Percentiles rank a stretch among this genome's conserved stretches.
Conservation (phyloP, 2,113 vertebrate genomes). For the Gallinago undulata region DNA sequence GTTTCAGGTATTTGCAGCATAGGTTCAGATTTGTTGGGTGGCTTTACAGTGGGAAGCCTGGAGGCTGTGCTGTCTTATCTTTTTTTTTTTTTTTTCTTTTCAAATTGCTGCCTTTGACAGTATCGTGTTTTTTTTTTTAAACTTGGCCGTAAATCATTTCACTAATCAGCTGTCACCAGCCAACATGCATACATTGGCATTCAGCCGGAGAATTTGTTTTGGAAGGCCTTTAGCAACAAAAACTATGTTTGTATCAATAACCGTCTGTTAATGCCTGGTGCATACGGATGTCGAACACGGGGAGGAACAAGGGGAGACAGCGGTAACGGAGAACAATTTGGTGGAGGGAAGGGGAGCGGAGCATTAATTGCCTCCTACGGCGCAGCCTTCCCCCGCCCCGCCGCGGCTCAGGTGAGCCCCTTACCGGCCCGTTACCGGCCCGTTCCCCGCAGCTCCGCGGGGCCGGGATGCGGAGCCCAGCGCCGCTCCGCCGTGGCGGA, state of each 20-base stretch:
- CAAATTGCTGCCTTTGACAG: constrained; percentile 67
- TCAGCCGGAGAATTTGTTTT: constrained; percentile 73
- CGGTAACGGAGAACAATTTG: not conserved
- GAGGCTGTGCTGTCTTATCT: constrained; percentile 80
- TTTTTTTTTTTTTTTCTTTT: constrained; percentile 75
- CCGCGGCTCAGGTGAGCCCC: not conserved
- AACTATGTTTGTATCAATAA: constrained; percentile 71
- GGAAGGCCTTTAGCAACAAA: constrained; percentile 68
- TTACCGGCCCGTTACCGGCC: not conserved
- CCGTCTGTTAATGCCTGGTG: constrained; percentile 63
- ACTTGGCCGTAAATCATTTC: constrained; percentile 73
- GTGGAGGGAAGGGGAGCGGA: not conserved
- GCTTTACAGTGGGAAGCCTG: constrained; percentile 47
- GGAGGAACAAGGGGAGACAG: constrained; percentile 33
- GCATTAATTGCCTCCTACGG: not conserved
- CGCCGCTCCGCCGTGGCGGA: not conserved
- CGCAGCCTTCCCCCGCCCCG: not conserved
- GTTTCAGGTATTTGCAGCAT: constrained; percentile 78
- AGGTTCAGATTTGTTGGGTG: constrained; percentile 64
- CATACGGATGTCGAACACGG: constrained; percentile 56
- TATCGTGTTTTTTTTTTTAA: constrained; percentile 47
- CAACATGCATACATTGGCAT: constrained; percentile 81
- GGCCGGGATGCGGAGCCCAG: not conserved
- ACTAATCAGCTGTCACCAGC: constrained; percentile 77
- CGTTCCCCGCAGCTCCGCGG: not conserved